Base-by-base conservation (phyloP, 2,888 invertebrate species). In the Apamea anceps region DNA sequence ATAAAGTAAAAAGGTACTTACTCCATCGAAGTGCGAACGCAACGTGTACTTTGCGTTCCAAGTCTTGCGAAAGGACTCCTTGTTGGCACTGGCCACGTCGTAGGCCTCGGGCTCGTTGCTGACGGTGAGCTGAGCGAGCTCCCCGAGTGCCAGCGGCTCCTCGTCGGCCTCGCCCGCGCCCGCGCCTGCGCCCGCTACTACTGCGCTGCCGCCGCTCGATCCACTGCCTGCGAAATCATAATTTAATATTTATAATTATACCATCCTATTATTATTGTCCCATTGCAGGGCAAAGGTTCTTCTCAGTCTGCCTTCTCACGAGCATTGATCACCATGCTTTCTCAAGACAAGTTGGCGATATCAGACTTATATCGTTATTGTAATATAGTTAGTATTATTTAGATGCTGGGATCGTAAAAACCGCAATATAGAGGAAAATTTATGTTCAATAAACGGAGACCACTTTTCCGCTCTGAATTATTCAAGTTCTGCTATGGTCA, bases 31-130 rank as follows among this genome's bases (percentile, higher is more conserved):
- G 97, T 99, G 99, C 94, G 99, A 99, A 90, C 99, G 98, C 93
- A 99, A 97, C 80, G 99, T 99, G 94, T 99, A 99, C 97, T 99
- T 99, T 90, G 99, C 99, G 95, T 99, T 99, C 99, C 99, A 99
- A 66, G 99, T 99, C 97, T 99, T 99, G 92, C 99, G 98, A 97
- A 98, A 99, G 89, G 98, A 98, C 94, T 98, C 98, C 97, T 99
- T 99, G 93, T 98, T 98, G 90, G 95, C 95, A 88, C 93, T 94
- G 93, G 98, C 98, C 92, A 99, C 98, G 95, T 99, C 99, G 89
- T 98, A 98, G 79, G 98, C 98, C 95, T 99, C 99, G 32, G 99
- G 99, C 96, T 99, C 99, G 97, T 99, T 99, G 97, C 98, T 99
- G 89, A 99, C 99, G 79, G 99, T 99, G 88, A 99, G 98, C 96